phyloP scores from a whole-genome alignment of 1,140 invertebrate genomes.

The Pomacea maculata region DNA sequence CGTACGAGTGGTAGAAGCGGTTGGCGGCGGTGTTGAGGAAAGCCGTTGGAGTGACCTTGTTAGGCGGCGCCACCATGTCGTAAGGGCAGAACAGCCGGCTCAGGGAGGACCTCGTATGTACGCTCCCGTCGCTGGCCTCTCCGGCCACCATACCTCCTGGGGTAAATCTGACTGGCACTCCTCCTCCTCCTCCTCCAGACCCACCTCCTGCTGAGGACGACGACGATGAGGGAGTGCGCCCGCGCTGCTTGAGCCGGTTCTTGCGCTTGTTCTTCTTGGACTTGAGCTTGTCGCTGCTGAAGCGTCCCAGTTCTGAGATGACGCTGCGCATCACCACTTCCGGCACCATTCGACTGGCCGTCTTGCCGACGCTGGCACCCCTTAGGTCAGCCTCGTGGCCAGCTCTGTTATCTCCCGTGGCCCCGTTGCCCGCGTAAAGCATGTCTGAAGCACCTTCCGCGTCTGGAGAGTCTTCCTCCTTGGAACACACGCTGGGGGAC shows the following conservation, averaged over 20 bases:
- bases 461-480: not conserved
- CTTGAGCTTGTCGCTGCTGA: slow-evolving; percentile 51
- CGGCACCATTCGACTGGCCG: slow-evolving; percentile 40
- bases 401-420: slow-evolving; percentile 17
- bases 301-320: slow-evolving; percentile 52
- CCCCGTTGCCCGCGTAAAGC: slow-evolving; percentile 15
- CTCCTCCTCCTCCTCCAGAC: not conserved
- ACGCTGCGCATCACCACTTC: slow-evolving; percentile 53
- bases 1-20: slow-evolving; percentile 48
- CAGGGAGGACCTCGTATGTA: not conserved
- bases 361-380: too few species aligned
- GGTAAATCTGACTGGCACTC: not conserved
- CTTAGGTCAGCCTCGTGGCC: not conserved
- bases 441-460: not conserved
- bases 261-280: slow-evolving; percentile 51
- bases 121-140: not conserved
- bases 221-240: not conserved
- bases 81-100: slow-evolving; percentile 37
- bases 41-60: slow-evolving; percentile 53
- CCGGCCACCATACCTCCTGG: not conserved
- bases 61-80: slow-evolving; percentile 60
- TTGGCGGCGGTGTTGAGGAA: slow-evolving; percentile 39
- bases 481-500: too few species aligned
- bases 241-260: slow-evolving; percentile 22
- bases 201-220: not conserved